These are phyloP conservation scores for Paelopatides confundens DNA, from an alignment of 53 echinoderm and acorn worm genomes.

Conservation along the genomic window DNA sequence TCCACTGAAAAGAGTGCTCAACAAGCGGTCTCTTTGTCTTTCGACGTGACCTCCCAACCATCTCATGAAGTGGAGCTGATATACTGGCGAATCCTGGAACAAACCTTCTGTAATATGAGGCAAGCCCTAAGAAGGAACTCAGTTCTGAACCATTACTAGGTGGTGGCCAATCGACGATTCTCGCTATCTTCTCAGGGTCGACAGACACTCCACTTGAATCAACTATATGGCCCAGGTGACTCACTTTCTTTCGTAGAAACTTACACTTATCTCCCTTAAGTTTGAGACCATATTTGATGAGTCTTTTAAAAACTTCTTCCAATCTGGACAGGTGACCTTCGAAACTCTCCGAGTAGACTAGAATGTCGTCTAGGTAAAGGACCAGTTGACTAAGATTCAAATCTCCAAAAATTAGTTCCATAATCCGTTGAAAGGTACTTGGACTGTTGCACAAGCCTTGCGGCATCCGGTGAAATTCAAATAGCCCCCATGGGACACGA, in stretches of 20 bases:
- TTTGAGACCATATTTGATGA: slow-evolving; percentile 49
- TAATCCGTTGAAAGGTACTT: slow-evolving; percentile 29
- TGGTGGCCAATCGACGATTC: slow-evolving; percentile 41
- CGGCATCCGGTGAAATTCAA: slow-evolving; percentile 4
- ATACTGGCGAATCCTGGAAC: slow-evolving; percentile 25
- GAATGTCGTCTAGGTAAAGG: slow-evolving; percentile 63
- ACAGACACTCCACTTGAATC: slow-evolving; percentile 44
- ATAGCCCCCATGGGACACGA: slow-evolving; percentile 32
- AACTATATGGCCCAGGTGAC: slow-evolving; percentile 65
- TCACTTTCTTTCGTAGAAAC: slow-evolving; percentile 35
- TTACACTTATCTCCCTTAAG: slow-evolving; percentile 60
- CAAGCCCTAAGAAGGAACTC: slow-evolving; percentile 60
- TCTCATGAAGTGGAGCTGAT: slow-evolving; percentile 40
- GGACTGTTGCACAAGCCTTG: slow-evolving; percentile 49
- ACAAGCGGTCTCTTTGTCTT: neutral
- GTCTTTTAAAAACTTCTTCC: slow-evolving; percentile 45
- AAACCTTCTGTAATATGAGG: slow-evolving; percentile 61
- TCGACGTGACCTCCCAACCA: neutral
- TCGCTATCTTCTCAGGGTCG: slow-evolving; percentile 49
- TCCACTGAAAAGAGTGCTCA: slow-evolving; percentile 17
- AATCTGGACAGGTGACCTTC: slow-evolving; percentile 46
- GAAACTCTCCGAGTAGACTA: slow-evolving; percentile 56
- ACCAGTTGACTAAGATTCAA: slow-evolving; percentile 51
- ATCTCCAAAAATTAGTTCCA: slow-evolving; percentile 69
- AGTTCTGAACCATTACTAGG: slow-evolving; percentile 43